Percentiles rank a stretch among this genome's conserved stretches.
Conservation (phyloP, 1,140 invertebrate species). For the Cryptotermes secundus region DNA sequence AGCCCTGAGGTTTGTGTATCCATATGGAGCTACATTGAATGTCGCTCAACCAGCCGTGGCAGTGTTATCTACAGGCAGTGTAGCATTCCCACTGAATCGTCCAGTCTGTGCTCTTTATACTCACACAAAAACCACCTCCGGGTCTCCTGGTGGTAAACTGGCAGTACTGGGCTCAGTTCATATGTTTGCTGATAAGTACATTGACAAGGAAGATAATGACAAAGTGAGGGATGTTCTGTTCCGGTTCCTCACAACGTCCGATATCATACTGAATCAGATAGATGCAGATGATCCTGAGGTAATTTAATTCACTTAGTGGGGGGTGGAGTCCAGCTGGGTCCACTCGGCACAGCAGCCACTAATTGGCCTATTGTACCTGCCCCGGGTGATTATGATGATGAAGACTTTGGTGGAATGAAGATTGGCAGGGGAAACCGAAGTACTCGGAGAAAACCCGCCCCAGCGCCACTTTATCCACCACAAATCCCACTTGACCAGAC, state of each 20-base stretch:
- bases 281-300: conserved; percentile 95
- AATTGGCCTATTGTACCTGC: no score
- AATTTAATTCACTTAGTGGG: conserved; percentile 37
- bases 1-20: conserved; percentile 85
- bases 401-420: no score
- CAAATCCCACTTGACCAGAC: no score
- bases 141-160: conserved; percentile 22
- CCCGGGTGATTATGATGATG: no score
- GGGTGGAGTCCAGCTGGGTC: no score
- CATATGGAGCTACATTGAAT: conserved; percentile 93
- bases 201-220: conserved; percentile 94
- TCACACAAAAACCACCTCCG: conserved; percentile 35
- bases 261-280: conserved; percentile 71
- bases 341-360: no score
- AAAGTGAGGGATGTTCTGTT: conserved; percentile 88
- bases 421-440: no score
- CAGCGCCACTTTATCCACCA: no score
- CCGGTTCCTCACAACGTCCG: conserved; percentile 73
- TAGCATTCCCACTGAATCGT: conserved; percentile 90
- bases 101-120: conserved; percentile 86
- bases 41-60: conserved; percentile 87
- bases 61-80: conserved; percentile 86
- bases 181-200: conserved; percentile 79
- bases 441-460: no score
- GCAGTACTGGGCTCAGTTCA: conserved; percentile 64